Evolutionary conservation across 2,888 invertebrate species (phyloP).

Genomic region (Drosophila differens): DNA sequence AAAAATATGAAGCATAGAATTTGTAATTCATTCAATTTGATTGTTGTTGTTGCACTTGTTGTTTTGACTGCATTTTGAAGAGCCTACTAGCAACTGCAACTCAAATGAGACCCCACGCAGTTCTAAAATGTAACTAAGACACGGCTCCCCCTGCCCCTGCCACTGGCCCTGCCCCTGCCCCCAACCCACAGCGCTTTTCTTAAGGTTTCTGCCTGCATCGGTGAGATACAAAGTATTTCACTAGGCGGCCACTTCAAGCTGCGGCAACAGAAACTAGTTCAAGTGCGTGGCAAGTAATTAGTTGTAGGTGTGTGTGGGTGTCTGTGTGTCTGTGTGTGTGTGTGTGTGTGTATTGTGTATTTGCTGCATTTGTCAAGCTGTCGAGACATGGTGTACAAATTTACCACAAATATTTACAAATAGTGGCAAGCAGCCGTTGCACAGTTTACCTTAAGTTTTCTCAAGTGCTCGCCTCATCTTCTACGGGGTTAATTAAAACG

Average conservation of each 20-base stretch:
- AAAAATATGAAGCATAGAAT: background rate
- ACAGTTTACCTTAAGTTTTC: slow-evolving; percentile 59
- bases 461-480: slow-evolving; percentile 47
- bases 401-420: slow-evolving; percentile 72
- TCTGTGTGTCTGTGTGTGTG: too few relatives aligned
- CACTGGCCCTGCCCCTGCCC: background rate
- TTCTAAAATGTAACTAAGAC: slow-evolving; percentile 34
- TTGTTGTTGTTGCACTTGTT: background rate
- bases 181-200: background rate
- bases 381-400: slow-evolving; percentile 48
- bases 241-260: slow-evolving; percentile 34
- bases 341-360: slow-evolving; percentile 19
- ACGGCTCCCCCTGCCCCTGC: slow-evolving; percentile 20
- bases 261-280: slow-evolving; percentile 67
- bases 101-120: slow-evolving; percentile 8
- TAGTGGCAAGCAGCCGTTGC: slow-evolving; percentile 22
- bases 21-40: slow-evolving; percentile 20
- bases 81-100: slow-evolving; percentile 11
- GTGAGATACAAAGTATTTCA: slow-evolving; percentile 33
- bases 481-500: slow-evolving; percentile 67
- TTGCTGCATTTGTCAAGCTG: slow-evolving; percentile 54
- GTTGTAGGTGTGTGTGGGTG: slow-evolving; percentile 40
- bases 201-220: slow-evolving; percentile 26
- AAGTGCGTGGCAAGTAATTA: slow-evolving; percentile 78
- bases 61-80: slow-evolving; percentile 1